A percentile compares a stretch with the other conserved stretches of the same genome.
Conservation (phyloP, 2,797 vertebrate species). For the Merluccius polli region DNA sequence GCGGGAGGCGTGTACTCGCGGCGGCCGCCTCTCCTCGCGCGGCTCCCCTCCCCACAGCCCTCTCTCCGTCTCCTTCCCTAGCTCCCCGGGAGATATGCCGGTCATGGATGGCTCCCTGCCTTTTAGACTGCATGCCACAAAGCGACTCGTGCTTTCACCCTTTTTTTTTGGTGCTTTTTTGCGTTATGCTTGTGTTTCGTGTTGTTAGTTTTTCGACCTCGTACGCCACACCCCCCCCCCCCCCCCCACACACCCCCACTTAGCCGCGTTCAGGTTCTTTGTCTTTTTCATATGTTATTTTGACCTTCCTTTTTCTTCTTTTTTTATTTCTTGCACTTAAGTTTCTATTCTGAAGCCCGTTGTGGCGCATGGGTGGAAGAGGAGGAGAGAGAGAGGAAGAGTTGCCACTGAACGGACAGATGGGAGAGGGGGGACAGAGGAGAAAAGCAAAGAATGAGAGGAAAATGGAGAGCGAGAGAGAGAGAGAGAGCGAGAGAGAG, state of each 20-base stretch:
- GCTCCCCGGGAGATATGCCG: neutral
- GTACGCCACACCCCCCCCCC: slow-evolving; percentile 1
- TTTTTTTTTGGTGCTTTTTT: neutral
- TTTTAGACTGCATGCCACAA: neutral
- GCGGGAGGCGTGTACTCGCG: no score
- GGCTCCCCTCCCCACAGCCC: slow-evolving; percentile 31
- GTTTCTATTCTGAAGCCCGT: slow-evolving; percentile 27
- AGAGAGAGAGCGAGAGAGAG: slow-evolving; percentile 35
- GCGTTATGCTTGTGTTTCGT: neutral
- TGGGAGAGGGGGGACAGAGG: slow-evolving; percentile 44
- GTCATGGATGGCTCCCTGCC: neutral
- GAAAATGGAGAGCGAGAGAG: slow-evolving; percentile 12
- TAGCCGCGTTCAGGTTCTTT: slow-evolving; percentile 21
- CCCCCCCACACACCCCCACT: neutral
- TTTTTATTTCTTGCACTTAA: slow-evolving; percentile 15
- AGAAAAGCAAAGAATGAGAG: slow-evolving; percentile 55
- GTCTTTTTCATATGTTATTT: slow-evolving; percentile 22
- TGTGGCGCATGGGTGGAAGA: slow-evolving; percentile 32
- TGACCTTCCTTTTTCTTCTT: slow-evolving; percentile 5
- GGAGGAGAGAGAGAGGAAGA: slow-evolving; percentile 24
- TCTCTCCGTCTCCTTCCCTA: neutral
- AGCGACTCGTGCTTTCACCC: neutral
- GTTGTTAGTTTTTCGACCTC: neutral
- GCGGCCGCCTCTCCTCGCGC: neutral
- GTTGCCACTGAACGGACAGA: slow-evolving; percentile 53